These are phyloP conservation scores for Channa striata DNA, from an alignment of 2,797 vertebrate genomes.

Conservation along the genomic window DNA sequence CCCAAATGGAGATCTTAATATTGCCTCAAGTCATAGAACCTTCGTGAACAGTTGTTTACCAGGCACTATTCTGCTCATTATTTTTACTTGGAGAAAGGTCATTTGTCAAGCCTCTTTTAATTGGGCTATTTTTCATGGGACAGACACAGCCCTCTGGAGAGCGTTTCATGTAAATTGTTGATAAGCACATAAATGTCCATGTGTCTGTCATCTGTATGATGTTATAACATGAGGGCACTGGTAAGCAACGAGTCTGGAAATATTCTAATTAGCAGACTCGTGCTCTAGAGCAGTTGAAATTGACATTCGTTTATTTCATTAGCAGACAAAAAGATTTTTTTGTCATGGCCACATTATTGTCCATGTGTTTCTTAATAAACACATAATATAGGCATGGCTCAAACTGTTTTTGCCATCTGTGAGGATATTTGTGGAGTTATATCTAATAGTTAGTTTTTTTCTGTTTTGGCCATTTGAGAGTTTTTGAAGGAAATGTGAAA, in stretches of 20 bases:
- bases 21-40: slow-evolving; percentile 58
- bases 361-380: slow-evolving; percentile 5
- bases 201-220: slow-evolving; percentile 45
- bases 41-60: slow-evolving; percentile 59
- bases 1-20: slow-evolving; percentile 22
- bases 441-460: slow-evolving; percentile 57
- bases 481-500: slow-evolving; percentile 65
- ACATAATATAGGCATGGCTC: slow-evolving; percentile 42
- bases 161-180: slow-evolving; percentile 69
- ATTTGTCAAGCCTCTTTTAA: slow-evolving; percentile 76
- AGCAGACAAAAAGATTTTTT: slow-evolving; percentile 20
- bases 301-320: slow-evolving; percentile 40
- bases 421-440: slow-evolving; percentile 19
- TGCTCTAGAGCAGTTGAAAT: slow-evolving; percentile 38
- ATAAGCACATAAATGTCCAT: slow-evolving; percentile 65
- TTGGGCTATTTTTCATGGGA: slow-evolving; percentile 75
- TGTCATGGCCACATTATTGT: background rate
- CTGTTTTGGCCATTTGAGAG: slow-evolving; percentile 41
- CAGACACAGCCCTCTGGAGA: slow-evolving; percentile 58
- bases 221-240: slow-evolving; percentile 26
- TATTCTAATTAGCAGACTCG: slow-evolving; percentile 35
- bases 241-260: slow-evolving; percentile 18
- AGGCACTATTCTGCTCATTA: slow-evolving; percentile 60
- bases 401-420: slow-evolving; percentile 35
- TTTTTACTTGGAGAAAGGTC: slow-evolving; percentile 69